These are phyloP conservation scores for Lithosia quadra DNA, from an alignment of 2,888 invertebrate species.

Conservation along the genomic window DNA sequence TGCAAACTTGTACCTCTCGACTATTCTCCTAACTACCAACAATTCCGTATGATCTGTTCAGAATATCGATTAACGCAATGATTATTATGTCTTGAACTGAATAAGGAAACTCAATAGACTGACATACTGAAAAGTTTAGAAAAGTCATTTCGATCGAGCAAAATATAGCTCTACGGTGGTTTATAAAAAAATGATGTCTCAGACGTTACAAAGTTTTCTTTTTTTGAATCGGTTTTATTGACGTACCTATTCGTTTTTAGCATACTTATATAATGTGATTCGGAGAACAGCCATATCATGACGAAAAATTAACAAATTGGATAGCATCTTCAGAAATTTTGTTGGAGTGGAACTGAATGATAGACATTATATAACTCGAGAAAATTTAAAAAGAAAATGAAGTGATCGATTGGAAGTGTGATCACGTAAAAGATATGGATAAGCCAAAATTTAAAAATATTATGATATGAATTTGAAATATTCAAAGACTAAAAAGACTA, in stretches of 20 bases:
- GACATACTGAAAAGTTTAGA: neutral
- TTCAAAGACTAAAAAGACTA: too few relatives aligned
- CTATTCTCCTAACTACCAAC: neutral
- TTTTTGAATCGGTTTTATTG: too few relatives aligned
- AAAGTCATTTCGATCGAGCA: neutral
- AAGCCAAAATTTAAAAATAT: too few relatives aligned
- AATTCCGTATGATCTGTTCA: neutral
- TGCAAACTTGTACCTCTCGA: slow-evolving; percentile 3
- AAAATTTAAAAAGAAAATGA: neutral
- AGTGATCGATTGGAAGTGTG: too few relatives aligned
- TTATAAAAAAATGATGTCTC: too few relatives aligned
- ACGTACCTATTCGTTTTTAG: too few relatives aligned
- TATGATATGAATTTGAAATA: too few relatives aligned
- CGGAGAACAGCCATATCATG: neutral
- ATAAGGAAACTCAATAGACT: too few relatives aligned
- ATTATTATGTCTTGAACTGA: neutral
- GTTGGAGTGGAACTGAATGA: neutral
- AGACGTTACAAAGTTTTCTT: too few relatives aligned
- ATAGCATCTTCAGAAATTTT: neutral
- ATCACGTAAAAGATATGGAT: too few relatives aligned
- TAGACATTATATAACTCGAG: neutral
- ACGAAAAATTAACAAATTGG: neutral
- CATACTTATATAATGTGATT: neutral
- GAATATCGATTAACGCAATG: neutral
- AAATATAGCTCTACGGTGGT: too few relatives aligned